Evolutionary conservation across 2,888 invertebrate species (phyloP).

Genomic region (Aplocera efformata): DNA sequence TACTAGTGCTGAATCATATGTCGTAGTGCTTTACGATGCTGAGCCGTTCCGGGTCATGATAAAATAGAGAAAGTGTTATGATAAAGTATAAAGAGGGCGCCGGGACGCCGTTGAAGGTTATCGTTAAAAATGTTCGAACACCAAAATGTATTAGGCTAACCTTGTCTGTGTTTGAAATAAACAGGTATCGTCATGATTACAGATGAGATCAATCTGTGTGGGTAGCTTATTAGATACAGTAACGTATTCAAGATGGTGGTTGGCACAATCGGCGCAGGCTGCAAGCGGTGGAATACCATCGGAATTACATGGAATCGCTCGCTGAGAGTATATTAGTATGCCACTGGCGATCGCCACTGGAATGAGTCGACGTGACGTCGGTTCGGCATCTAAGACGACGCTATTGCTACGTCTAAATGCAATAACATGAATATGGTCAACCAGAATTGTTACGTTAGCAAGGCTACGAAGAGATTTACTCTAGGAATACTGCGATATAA

Average conservation of each 20-base stretch:
- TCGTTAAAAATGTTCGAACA: background rate
- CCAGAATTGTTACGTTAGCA: conserved; percentile 20
- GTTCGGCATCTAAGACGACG: conserved; percentile 46
- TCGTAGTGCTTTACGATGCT: conserved; percentile 42
- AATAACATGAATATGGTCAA: conserved; percentile 59
- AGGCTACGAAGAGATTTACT: conserved; percentile 4
- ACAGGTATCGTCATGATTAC: conserved; percentile 7
- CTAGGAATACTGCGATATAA: conserved; percentile 1
- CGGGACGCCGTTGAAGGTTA: conserved; percentile 2
- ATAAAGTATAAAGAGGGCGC: conserved; percentile 9
- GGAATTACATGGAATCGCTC: conserved; percentile 71
- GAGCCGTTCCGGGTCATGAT: conserved; percentile 30
- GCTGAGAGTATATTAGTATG: conserved; percentile 71
- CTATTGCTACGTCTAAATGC: conserved; percentile 64
- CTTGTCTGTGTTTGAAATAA: conserved; percentile 9
- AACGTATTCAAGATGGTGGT: conserved; percentile 73
- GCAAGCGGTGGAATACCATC: conserved; percentile 49
- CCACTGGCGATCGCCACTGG: conserved; percentile 64
- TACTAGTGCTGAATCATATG: conserved; percentile 58
- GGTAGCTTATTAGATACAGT: conserved; percentile 41
- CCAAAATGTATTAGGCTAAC: conserved; percentile 1
- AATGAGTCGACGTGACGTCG: conserved; percentile 72
- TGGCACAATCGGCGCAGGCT: conserved; percentile 48
- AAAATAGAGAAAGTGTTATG: conserved; percentile 35
- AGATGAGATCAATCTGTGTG: conserved; percentile 31